Percentiles rank a stretch among this genome's conserved stretches.
Conservation (phyloP, 2,797 vertebrate species). For the Macropus fuliginosus region DNA sequence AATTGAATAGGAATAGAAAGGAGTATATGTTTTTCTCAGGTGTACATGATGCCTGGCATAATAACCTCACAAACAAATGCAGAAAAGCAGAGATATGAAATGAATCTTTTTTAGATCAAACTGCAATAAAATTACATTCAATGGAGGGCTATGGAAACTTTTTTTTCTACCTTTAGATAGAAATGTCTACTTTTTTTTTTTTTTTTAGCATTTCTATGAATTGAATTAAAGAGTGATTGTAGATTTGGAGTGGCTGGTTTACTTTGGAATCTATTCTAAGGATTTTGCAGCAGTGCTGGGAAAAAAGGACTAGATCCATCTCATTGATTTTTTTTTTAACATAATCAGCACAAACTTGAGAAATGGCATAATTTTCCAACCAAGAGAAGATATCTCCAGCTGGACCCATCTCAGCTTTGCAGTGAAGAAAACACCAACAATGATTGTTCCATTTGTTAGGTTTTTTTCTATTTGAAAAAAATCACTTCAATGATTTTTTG, state of each 20-base stretch:
- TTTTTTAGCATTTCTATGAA: constrained; percentile 85
- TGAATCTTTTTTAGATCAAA: too few relatives aligned
- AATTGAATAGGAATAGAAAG: too few relatives aligned
- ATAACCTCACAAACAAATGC: too few relatives aligned
- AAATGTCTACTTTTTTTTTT: constrained; percentile 85
- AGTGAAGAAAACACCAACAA: constrained; percentile 61
- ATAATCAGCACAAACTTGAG: constrained; percentile 60
- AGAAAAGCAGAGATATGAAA: too few relatives aligned
- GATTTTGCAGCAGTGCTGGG: constrained; percentile 71
- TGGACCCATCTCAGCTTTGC: constrained; percentile 67
- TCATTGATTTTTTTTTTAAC: constrained; percentile 36
- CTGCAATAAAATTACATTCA: too few relatives aligned
- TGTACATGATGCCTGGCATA: too few relatives aligned
- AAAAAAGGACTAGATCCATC: constrained; percentile 62
- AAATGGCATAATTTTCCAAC: constrained; percentile 56
- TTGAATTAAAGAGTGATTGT: constrained; percentile 80
- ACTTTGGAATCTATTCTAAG: constrained; percentile 76
- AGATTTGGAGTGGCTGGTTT: constrained; percentile 77
- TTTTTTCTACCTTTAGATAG: constrained; percentile 88
- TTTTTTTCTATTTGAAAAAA: constrained; percentile 67
- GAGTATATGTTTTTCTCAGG: too few relatives aligned
- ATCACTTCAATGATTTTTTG: constrained; percentile 56
- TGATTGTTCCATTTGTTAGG: constrained; percentile 72
- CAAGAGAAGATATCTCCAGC: constrained; percentile 64
- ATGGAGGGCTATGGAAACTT: too few relatives aligned